Evolutionary conservation across 2,113 vertebrate species (phyloP).

Genomic region (Phalacrocorax brasilianus): DNA sequence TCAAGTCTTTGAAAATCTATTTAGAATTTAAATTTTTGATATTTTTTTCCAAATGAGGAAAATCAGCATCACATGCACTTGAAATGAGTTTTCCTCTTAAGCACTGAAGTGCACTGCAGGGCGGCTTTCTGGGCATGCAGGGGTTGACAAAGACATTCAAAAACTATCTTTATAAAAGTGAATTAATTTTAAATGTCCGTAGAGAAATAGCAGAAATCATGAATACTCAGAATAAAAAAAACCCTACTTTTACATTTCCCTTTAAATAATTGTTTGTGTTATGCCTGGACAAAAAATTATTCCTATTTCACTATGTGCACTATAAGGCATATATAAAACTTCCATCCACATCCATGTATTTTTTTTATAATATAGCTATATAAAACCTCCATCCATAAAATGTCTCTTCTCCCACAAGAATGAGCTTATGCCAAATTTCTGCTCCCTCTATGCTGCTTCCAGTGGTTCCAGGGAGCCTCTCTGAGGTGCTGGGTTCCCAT

Average conservation of each 20-base stretch:
- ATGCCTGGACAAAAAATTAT: not conserved
- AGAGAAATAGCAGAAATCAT: not conserved
- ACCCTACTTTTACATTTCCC: not conserved
- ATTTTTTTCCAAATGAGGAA: not conserved
- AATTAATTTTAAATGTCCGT: not conserved
- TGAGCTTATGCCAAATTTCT: not conserved
- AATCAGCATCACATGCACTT: not conserved
- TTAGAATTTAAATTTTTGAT: not conserved
- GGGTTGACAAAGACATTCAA: not conserved
- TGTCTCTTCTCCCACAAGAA: not conserved
- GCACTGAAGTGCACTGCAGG: not conserved
- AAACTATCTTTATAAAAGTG: not conserved
- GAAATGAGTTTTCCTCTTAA: not conserved
- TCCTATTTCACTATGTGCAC: not conserved
- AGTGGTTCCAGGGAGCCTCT: not conserved
- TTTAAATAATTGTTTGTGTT: not conserved
- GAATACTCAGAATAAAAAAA: constrained; percentile 9
- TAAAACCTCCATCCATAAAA: not conserved
- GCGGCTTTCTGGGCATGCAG: not conserved
- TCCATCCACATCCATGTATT: not conserved
- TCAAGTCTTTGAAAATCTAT: not conserved
- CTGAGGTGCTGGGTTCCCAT: not conserved
- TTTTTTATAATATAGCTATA: not conserved
- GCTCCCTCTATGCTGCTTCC: not conserved
- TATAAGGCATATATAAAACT: not conserved